Conservation (phyloP, 1,140 invertebrate genomes). For the Lordiphosa clarofinis region DNA sequence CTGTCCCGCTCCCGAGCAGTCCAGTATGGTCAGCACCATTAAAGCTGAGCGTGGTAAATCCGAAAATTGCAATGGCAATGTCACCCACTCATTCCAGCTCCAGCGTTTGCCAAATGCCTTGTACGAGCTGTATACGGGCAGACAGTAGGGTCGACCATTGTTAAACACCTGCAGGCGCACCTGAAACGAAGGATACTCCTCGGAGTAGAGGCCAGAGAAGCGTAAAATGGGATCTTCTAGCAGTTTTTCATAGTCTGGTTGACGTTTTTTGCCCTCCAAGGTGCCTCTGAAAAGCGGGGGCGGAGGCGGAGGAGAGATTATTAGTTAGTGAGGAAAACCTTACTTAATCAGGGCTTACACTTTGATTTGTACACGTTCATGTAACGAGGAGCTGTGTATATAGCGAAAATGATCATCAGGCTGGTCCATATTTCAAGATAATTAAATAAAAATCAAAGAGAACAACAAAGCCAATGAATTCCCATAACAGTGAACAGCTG, state of each 20-base stretch:
- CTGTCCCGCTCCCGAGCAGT: constrained; percentile 92
- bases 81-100: constrained; percentile 99
- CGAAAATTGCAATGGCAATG: constrained; percentile 93
- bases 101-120: constrained; percentile 95
- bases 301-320: not conserved
- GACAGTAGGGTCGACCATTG: constrained; percentile 89
- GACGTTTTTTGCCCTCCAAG: constrained; percentile 92
- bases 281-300: constrained; percentile 86
- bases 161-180: constrained; percentile 93
- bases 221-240: constrained; percentile 93
- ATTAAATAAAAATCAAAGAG: constrained; percentile 13
- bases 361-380: constrained; percentile 94
- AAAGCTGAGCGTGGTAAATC: constrained; percentile 94
- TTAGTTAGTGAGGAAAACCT: not conserved
- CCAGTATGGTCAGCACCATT: constrained; percentile 95
- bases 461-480: constrained; percentile 14
- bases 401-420: constrained; percentile 89
- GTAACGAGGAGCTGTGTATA: constrained; percentile 94
- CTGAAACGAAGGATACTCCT: constrained; percentile 90
- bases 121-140: constrained; percentile 95
- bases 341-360: constrained; percentile 85
- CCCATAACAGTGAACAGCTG: constrained; percentile 28
- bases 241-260: constrained; percentile 93
- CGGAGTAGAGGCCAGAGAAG: constrained; percentile 92
- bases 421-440: constrained; percentile 56